phyloP scores from a whole-genome alignment of 1,140 invertebrate species.

The Drosophila melanica region DNA sequence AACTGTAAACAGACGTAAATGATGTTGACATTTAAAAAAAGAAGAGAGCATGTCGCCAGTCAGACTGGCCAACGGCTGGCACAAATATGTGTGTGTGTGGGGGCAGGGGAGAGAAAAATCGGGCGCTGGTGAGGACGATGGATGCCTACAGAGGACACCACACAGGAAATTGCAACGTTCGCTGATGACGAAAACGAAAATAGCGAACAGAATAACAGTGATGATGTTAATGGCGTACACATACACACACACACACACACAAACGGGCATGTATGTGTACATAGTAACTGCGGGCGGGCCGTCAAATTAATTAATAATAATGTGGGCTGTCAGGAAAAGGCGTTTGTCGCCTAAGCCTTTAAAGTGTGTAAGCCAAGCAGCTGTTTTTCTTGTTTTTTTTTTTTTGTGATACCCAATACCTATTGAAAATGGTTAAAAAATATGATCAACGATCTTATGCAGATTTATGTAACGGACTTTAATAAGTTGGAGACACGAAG shows the following conservation, averaged over 20 bases:
- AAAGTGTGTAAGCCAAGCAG: slow-evolving; percentile 58
- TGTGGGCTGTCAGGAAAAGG: slow-evolving; percentile 38
- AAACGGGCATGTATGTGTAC: slow-evolving; percentile 4
- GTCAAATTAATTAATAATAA: slow-evolving; percentile 81
- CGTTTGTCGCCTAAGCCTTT: slow-evolving; percentile 24
- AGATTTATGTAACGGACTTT: too few species aligned
- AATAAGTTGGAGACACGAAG: too few species aligned
- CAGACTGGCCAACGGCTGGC: slow-evolving; percentile 77
- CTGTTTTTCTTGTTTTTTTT: slow-evolving; percentile 41
- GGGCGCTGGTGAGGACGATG: not conserved
- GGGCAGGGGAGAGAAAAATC: not conserved
- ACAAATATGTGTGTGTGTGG: slow-evolving; percentile 46
- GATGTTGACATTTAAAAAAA: slow-evolving; percentile 43
- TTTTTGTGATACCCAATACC: not conserved
- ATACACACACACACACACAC: slow-evolving; percentile 1
- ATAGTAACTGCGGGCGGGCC: slow-evolving; percentile 40
- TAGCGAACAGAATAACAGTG: slow-evolving; percentile 37
- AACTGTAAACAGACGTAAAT: slow-evolving; percentile 50
- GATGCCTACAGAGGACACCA: slow-evolving; percentile 3
- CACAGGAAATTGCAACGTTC: slow-evolving; percentile 49
- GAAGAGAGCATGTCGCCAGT: slow-evolving; percentile 60
- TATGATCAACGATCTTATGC: too few species aligned
- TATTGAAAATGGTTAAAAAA: too few species aligned
- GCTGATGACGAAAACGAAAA: slow-evolving; percentile 44
- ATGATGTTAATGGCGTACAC: slow-evolving; percentile 30